Evolutionary conservation across 2,113 vertebrate genomes (phyloP), one percentile per base, ranked within the genome.

Genomic region (Nothoprocta pentlandii): DNA sequence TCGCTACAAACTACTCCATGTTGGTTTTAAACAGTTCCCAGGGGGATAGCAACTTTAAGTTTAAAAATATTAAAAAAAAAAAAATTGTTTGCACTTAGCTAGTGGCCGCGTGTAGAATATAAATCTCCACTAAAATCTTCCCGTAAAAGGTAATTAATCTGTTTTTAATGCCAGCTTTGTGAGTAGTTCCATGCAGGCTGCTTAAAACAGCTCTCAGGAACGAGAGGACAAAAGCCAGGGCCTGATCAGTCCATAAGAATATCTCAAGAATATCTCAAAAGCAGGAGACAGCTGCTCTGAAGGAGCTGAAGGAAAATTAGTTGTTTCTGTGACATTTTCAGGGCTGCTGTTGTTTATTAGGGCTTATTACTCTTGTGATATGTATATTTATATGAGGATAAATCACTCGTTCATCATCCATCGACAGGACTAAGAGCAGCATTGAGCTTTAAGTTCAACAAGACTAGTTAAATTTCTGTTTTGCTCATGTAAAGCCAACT

Each of bases 271-370:
- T 32, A 21, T 7, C 14, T 32, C 17, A 12, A 58, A 56, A 77
- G 58, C 23, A 12, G 49, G 42, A 42, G 23, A 23, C 56, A 81
- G 78, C 39, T 0, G 0, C 51, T 46, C 56, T 1, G 1, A n/a
- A 47, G 61, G 42, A 58, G 51, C 47, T 21, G 75, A 39, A 47
- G 30, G 51, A 12, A 67, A 36, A 61, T 39, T 10, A 12, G 63
- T 25, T 25, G 41, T 46, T 25, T 64, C 61, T 32, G 25, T 81
- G 16, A 39, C 5, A 1, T 16, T 22, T 69, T 23, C 58, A 26
- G 59, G 30, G 9, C 44, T 71, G 25, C n/a, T 36, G 3, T 0
- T 73, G 12, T n/a, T 68, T 46, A 1, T 1, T 2, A 34, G 58
- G 68, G 47, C 32, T 75, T 15, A 62, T 41, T 3, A 11, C 54